A percentile compares a stretch with the other conserved stretches of the same genome.
Conservation (phyloP, 2,113 vertebrate species). For the Dendrocopos noguchii region DNA sequence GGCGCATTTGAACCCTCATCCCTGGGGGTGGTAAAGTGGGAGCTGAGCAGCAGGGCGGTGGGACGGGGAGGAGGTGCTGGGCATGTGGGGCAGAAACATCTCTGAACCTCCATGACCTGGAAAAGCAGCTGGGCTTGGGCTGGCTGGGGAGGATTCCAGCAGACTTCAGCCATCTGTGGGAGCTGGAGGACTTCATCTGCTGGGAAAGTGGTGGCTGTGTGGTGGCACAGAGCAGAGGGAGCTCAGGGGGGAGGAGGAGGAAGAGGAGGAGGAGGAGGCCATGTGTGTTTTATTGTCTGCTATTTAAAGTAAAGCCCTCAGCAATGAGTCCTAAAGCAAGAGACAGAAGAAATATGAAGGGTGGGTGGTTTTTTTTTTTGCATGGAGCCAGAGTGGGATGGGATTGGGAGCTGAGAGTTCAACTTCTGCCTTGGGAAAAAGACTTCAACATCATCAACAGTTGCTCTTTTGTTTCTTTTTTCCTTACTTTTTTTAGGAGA, state of each 20-base stretch:
- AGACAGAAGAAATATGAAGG: background rate
- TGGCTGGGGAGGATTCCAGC: background rate
- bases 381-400: background rate
- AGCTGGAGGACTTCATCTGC: background rate
- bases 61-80: rapidly evolving
- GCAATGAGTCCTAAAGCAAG: background rate
- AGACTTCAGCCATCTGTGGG: rapidly evolving
- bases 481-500: background rate
- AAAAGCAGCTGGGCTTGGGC: background rate
- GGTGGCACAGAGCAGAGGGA: background rate
- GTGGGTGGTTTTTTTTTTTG: background rate
- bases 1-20: background rate
- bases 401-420: background rate
- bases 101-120: background rate
- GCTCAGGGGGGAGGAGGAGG: background rate
- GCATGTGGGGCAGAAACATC: background rate
- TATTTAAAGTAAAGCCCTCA: background rate
- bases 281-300: background rate
- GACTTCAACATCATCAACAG: rapidly evolving
- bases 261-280: background rate
- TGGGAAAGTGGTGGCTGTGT: background rate
- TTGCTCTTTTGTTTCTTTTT: background rate
- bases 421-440: background rate
- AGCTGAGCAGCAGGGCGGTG: background rate
- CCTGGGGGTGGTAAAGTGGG: background rate